Evolutionary conservation across 64 coral and sea anemone genomes (phyloP).

Genomic region (Acropora tenuis): DNA sequence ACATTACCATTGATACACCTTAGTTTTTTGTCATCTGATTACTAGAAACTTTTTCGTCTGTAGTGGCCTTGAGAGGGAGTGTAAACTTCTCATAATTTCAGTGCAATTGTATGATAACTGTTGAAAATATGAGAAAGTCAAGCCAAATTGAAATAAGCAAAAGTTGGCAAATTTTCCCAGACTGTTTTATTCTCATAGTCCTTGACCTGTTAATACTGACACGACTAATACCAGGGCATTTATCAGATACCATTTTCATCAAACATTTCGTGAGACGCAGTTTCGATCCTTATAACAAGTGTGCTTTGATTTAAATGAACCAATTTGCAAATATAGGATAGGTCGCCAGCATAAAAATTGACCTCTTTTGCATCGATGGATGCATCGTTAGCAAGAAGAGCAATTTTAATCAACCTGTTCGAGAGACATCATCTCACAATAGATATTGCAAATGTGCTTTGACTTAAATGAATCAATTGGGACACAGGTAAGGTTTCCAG

Average conservation of each 20-base stretch:
- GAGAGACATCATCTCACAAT: constrained; percentile 35
- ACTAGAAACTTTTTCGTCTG: constrained; percentile 5
- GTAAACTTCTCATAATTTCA: neutral
- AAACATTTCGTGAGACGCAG: constrained; percentile 19
- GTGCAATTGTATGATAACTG: constrained; percentile 24
- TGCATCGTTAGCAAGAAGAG: constrained; percentile 11
- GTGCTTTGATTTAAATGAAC: constrained; percentile 17
- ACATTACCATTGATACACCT: neutral
- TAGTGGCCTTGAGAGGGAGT: constrained; percentile 3
- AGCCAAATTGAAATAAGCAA: constrained; percentile 3
- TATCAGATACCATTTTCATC: constrained; percentile 22
- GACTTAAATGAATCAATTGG: constrained; percentile 23
- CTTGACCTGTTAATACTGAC: neutral
- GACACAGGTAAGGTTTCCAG: constrained; percentile 1
- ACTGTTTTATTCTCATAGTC: constrained; percentile 16
- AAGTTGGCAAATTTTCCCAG: constrained; percentile 28
- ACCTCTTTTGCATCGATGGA: neutral
- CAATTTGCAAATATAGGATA: constrained; percentile 2
- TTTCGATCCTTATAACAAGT: constrained; percentile 11
- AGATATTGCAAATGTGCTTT: constrained; percentile 31
- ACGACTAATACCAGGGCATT: constrained; percentile 24
- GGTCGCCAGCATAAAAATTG: constrained; percentile 5
- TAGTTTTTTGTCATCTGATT: constrained; percentile 11
- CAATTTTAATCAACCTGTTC: constrained; percentile 26
- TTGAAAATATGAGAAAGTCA: constrained; percentile 11